Conservation (phyloP, 53 echinoderm and acorn worm species). For the Arbacia lixula region DNA sequence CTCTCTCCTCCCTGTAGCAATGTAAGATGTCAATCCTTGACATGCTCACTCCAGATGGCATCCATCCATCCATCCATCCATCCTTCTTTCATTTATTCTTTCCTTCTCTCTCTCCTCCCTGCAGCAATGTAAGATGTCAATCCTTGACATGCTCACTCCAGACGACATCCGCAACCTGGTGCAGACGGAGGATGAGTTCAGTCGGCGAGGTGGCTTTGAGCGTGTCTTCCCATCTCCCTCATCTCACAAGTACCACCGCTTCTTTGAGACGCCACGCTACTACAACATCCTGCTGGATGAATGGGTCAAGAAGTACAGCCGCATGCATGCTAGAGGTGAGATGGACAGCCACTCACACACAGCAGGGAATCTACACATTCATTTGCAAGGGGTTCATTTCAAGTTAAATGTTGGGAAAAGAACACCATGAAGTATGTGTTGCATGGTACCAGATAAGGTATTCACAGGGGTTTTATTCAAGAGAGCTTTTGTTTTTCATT, state of each 20-base stretch:
- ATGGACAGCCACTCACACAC: too few relatives aligned
- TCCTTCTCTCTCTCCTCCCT: too few relatives aligned
- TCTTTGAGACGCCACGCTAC: slow-evolving; percentile 90
- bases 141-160: slow-evolving; percentile 91
- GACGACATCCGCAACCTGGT: slow-evolving; percentile 90
- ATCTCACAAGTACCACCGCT: slow-evolving; percentile 74
- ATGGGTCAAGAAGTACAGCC: slow-evolving; percentile 85
- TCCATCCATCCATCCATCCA: too few relatives aligned
- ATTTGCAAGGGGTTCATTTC: too few relatives aligned
- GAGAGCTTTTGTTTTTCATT: too few relatives aligned
- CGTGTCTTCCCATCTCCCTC: slow-evolving; percentile 74
- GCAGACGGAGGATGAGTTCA: slow-evolving; percentile 89
- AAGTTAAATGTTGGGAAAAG: too few relatives aligned
- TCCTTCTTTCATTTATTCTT: too few relatives aligned
- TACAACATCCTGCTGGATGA: slow-evolving; percentile 94
- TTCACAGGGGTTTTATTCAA: too few relatives aligned
- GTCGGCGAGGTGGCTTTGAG: slow-evolving; percentile 83
- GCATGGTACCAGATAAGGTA: too few relatives aligned
- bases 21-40: slow-evolving; percentile 83
- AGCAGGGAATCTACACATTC: too few relatives aligned
- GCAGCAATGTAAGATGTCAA: slow-evolving; percentile 96
- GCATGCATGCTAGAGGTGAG: slow-evolving; percentile 85
- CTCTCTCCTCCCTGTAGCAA: slow-evolving; percentile 77
- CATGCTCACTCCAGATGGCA: slow-evolving; percentile 80
- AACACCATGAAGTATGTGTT: too few relatives aligned